Evolutionary conservation across 1,140 invertebrate species (phyloP).

Genomic region (Kradibia gibbosae): DNA sequence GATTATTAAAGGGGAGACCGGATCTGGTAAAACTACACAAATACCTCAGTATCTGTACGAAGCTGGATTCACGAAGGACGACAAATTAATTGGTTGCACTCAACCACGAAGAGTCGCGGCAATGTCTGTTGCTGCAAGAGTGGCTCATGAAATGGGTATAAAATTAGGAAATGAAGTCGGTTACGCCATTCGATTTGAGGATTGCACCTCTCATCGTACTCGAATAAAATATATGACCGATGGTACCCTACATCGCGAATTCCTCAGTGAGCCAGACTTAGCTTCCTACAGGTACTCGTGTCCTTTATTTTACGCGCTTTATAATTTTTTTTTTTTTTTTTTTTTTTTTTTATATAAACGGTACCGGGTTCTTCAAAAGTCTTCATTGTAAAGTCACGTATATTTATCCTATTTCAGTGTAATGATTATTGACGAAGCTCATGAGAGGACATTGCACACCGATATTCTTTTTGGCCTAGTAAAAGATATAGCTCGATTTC

Average conservation of each 20-base stretch:
- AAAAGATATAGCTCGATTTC: constrained; percentile 97
- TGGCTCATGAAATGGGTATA: constrained; percentile 99
- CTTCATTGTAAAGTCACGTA: background rate
- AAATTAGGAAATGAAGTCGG: constrained; percentile 99
- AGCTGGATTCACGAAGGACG: constrained; percentile 87
- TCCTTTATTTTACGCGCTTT: too few relatives aligned
- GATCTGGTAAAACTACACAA: constrained; percentile 96
- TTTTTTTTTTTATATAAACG: background rate
- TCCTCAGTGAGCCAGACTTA: constrained; percentile 96
- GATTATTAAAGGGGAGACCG: constrained; percentile 99
- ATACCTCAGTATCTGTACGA: constrained; percentile 98
- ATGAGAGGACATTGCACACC: constrained; percentile 97
- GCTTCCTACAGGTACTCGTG: constrained; percentile 81
- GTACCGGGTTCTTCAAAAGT: background rate
- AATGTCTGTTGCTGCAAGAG: constrained; percentile 99
- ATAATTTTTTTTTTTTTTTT: background rate
- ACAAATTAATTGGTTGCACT: constrained; percentile 83
- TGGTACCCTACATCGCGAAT: constrained; percentile 97
- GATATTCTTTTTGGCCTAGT: constrained; percentile 99
- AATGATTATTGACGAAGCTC: constrained; percentile 99
- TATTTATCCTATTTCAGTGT: constrained; percentile 78
- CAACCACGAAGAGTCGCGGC: constrained; percentile 95
- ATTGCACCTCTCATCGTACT: constrained; percentile 97
- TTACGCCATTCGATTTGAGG: constrained; percentile 99
- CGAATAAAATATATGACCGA: constrained; percentile 99